Evolutionary conservation across 1,140 invertebrate species (phyloP).

Genomic region (Bombyx mandarina): DNA sequence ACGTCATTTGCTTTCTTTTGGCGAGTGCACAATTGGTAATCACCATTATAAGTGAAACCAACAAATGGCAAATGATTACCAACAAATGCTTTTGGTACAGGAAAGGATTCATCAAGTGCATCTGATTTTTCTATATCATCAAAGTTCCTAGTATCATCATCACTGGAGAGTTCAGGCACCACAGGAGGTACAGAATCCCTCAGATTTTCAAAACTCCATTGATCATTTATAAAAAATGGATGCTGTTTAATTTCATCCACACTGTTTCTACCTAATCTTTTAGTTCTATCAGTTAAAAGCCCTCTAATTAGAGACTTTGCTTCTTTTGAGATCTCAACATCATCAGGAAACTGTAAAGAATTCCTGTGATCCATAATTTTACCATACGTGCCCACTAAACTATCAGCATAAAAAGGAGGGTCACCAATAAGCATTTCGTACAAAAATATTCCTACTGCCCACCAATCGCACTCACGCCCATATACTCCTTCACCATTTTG

Average conservation of each 20-base stretch:
- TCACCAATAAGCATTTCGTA: slow-evolving; percentile 99
- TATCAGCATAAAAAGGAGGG: slow-evolving; percentile 99
- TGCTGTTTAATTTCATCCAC: slow-evolving; percentile 96
- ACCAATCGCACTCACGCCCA: slow-evolving; percentile 99
- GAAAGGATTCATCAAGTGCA: slow-evolving; percentile 91
- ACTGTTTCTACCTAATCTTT: slow-evolving; percentile 92
- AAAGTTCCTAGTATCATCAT: slow-evolving; percentile 99
- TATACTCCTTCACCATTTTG: slow-evolving; percentile 97
- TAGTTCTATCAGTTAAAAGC: slow-evolving; percentile 93
- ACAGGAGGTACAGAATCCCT: slow-evolving; percentile 95
- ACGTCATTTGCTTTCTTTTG: slow-evolving; percentile 51
- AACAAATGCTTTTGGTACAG: slow-evolving; percentile 96
- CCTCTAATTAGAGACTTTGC: slow-evolving; percentile 95
- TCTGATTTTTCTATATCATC: slow-evolving; percentile 97
- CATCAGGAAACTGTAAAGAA: slow-evolving; percentile 94
- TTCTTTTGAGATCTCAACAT: slow-evolving; percentile 91
- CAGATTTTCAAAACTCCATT: slow-evolving; percentile 98
- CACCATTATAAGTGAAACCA: slow-evolving; percentile 97
- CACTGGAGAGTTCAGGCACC: slow-evolving; percentile 93
- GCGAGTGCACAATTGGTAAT: slow-evolving; percentile 79
- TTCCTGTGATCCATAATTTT: slow-evolving; percentile 99
- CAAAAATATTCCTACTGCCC: slow-evolving; percentile 98
- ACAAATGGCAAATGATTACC: slow-evolving; percentile 99
- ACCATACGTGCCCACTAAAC: slow-evolving; percentile 97
- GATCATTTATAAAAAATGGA: slow-evolving; percentile 95